These are phyloP conservation scores for Kryphioiulus occultus DNA, from an alignment of 2,888 invertebrate genomes.

Conservation along the genomic window DNA sequence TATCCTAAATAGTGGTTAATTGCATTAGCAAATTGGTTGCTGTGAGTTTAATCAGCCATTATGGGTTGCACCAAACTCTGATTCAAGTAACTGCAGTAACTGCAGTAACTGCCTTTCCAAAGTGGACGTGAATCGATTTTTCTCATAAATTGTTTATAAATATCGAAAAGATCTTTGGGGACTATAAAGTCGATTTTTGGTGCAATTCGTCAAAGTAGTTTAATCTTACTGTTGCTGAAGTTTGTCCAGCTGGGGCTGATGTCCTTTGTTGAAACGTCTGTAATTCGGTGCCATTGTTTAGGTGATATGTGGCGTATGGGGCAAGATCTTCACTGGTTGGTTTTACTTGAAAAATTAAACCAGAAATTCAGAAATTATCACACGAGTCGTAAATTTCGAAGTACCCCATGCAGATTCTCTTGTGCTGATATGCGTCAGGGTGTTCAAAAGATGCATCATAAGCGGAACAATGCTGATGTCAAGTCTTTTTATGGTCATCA, in stretches of 20 bases:
- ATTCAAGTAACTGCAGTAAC: not conserved
- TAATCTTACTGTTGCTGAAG: constrained; percentile 47
- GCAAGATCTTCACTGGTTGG: constrained; percentile 51
- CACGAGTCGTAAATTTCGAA: not conserved
- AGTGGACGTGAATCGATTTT: too few relatives aligned
- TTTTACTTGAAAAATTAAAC: constrained; percentile 45
- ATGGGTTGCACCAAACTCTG: not conserved
- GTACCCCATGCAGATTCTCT: not conserved
- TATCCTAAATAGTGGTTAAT: constrained; percentile 43
- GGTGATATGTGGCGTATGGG: constrained; percentile 52
- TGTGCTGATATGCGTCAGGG: constrained; percentile 11
- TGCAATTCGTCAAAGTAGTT: not conserved
- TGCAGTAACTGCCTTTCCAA: not conserved
- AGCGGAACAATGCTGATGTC: not conserved
- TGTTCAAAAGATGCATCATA: not conserved
- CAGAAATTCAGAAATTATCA: not conserved
- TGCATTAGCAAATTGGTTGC: not conserved
- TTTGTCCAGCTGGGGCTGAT: constrained; percentile 45
- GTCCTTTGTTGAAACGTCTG: constrained; percentile 52
- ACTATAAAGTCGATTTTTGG: not conserved
- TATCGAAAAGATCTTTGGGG: too few relatives aligned
- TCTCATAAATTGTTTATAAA: too few relatives aligned
- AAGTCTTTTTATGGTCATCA: not conserved
- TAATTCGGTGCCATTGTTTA: constrained; percentile 50
- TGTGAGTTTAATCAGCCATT: not conserved